Evolutionary conservation across 2,113 vertebrate genomes (phyloP).

Genomic region (Perca schrenkii): DNA sequence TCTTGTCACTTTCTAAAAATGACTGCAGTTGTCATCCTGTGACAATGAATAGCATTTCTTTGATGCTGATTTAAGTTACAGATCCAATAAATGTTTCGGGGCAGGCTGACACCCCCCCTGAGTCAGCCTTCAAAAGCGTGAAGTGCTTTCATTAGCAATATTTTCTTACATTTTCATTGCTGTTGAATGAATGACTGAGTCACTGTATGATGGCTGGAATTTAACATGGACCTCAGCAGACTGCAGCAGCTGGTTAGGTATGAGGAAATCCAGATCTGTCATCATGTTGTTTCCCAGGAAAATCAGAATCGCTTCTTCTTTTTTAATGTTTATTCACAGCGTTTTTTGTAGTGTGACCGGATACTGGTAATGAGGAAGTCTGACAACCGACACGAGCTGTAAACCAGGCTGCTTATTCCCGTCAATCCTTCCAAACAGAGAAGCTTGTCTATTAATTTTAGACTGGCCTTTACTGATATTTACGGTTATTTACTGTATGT

Average conservation of each 20-base stretch:
- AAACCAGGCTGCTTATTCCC: slow-evolving; percentile 7
- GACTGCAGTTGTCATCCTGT: not conserved
- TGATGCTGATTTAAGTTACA: slow-evolving; percentile 19
- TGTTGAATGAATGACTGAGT: slow-evolving; percentile 43
- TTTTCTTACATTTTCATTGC: not conserved
- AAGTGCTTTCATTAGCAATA: slow-evolving; percentile 28
- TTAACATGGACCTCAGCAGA: slow-evolving; percentile 25
- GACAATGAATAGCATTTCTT: not conserved
- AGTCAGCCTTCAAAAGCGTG: slow-evolving; percentile 24
- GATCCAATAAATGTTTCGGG: slow-evolving; percentile 7
- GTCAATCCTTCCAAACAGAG: not conserved
- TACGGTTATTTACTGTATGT: not conserved
- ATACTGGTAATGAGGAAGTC: slow-evolving; percentile 53
- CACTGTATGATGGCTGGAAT: slow-evolving; percentile 3
- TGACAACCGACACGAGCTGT: not conserved
- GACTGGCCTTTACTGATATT: not conserved
- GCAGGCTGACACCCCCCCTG: not conserved
- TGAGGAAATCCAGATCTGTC: slow-evolving; percentile 50
- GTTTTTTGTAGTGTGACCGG: not conserved
- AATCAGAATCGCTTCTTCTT: slow-evolving; percentile 21
- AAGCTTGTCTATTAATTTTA: not conserved
- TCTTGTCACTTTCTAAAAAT: slow-evolving; percentile 9
- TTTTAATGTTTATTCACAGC: not conserved
- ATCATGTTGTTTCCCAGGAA: slow-evolving; percentile 20
- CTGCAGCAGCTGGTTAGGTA: slow-evolving; percentile 17